These are phyloP conservation scores for Lepetodrilus schrolli DNA, from an alignment of 2,888 invertebrate genomes.

Conservation along the genomic window DNA sequence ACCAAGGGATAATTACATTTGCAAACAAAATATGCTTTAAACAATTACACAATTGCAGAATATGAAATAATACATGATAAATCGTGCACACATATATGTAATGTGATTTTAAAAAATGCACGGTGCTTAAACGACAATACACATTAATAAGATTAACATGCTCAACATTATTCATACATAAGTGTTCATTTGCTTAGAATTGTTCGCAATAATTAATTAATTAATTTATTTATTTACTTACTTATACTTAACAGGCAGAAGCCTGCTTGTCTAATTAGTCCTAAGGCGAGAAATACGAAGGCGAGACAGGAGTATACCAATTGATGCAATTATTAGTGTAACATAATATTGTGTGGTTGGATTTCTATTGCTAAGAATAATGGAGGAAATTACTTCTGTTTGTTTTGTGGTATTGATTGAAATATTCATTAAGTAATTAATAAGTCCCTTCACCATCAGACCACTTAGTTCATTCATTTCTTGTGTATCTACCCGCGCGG, in stretches of 20 bases:
- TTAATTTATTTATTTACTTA: too few species aligned
- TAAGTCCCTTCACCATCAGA: not conserved
- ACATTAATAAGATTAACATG: constrained; percentile 20
- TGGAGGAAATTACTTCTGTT: too few species aligned
- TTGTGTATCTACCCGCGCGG: not conserved
- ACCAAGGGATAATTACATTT: not conserved
- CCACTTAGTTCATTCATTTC: not conserved
- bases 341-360: too few species aligned
- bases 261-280: too few species aligned
- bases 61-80: constrained; percentile 8
- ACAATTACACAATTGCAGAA: not conserved
- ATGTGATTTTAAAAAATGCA: not conserved
- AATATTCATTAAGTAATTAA: not conserved
- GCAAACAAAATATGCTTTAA: constrained; percentile 4
- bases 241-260: too few species aligned
- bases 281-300: too few species aligned
- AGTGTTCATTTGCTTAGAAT: too few species aligned
- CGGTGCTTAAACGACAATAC: constrained; percentile 1
- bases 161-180: too few species aligned
- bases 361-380: too few species aligned
- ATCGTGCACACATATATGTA: not conserved
- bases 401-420: not conserved
- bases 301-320: too few species aligned
- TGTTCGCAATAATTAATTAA: too few species aligned
- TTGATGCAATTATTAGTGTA: too few species aligned